Base-by-base conservation (phyloP, 2,888 invertebrate species). In the Drosophila multiciliata region DNA sequence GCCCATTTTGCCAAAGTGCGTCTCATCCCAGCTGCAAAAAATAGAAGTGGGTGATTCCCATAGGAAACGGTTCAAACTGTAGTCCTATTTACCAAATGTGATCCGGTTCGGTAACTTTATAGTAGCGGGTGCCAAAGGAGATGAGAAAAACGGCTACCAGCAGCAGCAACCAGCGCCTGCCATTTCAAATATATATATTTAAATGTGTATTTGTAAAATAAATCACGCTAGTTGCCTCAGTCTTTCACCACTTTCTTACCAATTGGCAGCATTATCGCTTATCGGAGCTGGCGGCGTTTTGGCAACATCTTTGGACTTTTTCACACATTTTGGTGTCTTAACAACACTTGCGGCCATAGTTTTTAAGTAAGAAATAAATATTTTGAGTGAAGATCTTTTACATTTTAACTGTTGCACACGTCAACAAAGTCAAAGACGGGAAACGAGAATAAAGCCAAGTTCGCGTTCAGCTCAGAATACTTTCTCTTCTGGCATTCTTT, bases 1-100 rank as follows among this genome's bases (percentile, higher is more conserved):
- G 63, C 89, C 87, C 98, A 99, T 99, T 95, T 99, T 99, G 1
- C 99, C 99, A 94, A 99, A 99, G 94, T 99, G 99, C 35, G 99
- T 99, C 94, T 99, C 99, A 94, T 99, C 99, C 98, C 98, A 98
- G 92, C 97, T 97, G 26, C 94, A 94, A 62, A 3, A 7, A 17
- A n/a, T 2, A 3, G 11, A 53, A 45, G 20, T 1, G 15, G 4
- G 0, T 0, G n/a, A 8, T 45, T 60, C 12, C 2, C 7, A 49
- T 38, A 38, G 42, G n/a, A 8, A 32, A 29, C 6, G 17, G 0
- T 6, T 17, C 2, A 6, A n/a, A 0, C 1, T 5, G 7, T 1
- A 8, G 7, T 9, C 3, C 1, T 17, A 42, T 89, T 94, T 95
- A 98, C 98, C 98, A 99, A 33, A 99, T 97, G 95, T 98, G 98